Percentiles rank a stretch among this genome's conserved stretches.
phyloP scores from a whole-genome alignment of 92 coral and sea anemone species.

The Heliopora coerulea region DNA sequence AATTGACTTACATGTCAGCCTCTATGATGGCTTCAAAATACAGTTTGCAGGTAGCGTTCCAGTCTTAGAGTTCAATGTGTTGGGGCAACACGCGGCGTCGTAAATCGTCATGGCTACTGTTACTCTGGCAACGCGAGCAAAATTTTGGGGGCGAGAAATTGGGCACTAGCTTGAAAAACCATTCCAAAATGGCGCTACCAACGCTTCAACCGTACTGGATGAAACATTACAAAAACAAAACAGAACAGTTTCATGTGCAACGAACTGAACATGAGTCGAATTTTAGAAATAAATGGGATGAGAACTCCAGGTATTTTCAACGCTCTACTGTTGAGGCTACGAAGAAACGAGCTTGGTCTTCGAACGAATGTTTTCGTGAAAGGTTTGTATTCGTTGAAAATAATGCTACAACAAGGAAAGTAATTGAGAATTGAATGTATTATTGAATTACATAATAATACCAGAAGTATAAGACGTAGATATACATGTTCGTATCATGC shows the following conservation, averaged over 20 bases:
- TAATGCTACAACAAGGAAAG: background rate
- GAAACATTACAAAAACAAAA: slow-evolving; percentile 86
- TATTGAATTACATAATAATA: background rate
- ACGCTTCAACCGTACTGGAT: slow-evolving; percentile 99
- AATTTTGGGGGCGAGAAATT: background rate
- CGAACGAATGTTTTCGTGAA: slow-evolving; percentile 73
- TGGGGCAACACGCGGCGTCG: too few species aligned
- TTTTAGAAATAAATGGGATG: slow-evolving; percentile 88
- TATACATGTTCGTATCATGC: too few species aligned
- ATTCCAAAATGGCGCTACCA: slow-evolving; percentile 99
- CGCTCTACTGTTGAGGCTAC: slow-evolving; percentile 90
- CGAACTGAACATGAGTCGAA: slow-evolving; percentile 94
- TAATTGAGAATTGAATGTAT: background rate
- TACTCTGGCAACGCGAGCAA: background rate
- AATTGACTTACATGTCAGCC: too few species aligned
- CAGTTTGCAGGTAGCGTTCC: too few species aligned
- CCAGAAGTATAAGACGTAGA: too few species aligned
- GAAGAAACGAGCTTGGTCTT: slow-evolving; percentile 98
- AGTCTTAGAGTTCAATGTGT: too few species aligned
- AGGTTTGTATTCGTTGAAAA: slow-evolving; percentile 72
- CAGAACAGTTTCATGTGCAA: slow-evolving; percentile 89
- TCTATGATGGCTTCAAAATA: too few species aligned
- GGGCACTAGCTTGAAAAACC: slow-evolving; percentile 11
- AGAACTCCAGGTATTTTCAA: slow-evolving; percentile 84
- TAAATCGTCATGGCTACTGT: background rate